Percentiles rank a stretch among this genome's conserved stretches.
Evolutionary conservation across 2,888 invertebrate species (phyloP).

Genomic region (Disparrhopalites patrizii): DNA sequence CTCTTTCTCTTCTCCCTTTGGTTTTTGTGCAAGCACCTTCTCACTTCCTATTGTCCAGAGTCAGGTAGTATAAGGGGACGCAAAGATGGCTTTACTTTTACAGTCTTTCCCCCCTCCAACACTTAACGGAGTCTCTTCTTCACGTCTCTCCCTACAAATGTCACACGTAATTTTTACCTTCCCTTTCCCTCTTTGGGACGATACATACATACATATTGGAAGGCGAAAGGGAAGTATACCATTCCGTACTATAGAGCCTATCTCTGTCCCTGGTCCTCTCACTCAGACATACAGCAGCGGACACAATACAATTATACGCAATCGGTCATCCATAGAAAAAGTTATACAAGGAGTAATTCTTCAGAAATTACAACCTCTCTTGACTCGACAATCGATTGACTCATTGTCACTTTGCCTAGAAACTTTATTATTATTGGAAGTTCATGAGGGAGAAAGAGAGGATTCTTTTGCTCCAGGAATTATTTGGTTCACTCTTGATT

Average conservation of each 20-base stretch:
- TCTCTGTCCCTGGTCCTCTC: not conserved
- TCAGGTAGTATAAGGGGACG: too few relatives aligned
- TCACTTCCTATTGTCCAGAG: not conserved
- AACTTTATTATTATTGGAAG: too few relatives aligned
- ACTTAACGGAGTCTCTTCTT: not conserved
- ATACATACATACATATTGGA: too few relatives aligned
- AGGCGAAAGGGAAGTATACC: too few relatives aligned
- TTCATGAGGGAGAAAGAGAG: not conserved
- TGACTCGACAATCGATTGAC: not conserved
- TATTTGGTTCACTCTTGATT: conserved; percentile 11
- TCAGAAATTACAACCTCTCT: conserved; percentile 19
- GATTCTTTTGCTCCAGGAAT: too few relatives aligned
- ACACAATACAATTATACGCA: conserved; percentile 16
- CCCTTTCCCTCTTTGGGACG: too few relatives aligned
- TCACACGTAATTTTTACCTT: conserved; percentile 6
- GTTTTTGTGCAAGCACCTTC: not conserved
- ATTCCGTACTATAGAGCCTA: too few relatives aligned
- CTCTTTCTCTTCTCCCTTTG: too few relatives aligned
- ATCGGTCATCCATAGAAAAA: conserved; percentile 23
- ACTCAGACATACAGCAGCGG: too few relatives aligned
- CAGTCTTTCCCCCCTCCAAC: not conserved
- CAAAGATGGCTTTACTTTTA: not conserved
- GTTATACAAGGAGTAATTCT: conserved; percentile 5
- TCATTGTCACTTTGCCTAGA: conserved; percentile 25
- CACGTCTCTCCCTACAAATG: not conserved